phyloP scores from a whole-genome alignment of 2,113 vertebrate species.

The Catagonus wagneri region DNA sequence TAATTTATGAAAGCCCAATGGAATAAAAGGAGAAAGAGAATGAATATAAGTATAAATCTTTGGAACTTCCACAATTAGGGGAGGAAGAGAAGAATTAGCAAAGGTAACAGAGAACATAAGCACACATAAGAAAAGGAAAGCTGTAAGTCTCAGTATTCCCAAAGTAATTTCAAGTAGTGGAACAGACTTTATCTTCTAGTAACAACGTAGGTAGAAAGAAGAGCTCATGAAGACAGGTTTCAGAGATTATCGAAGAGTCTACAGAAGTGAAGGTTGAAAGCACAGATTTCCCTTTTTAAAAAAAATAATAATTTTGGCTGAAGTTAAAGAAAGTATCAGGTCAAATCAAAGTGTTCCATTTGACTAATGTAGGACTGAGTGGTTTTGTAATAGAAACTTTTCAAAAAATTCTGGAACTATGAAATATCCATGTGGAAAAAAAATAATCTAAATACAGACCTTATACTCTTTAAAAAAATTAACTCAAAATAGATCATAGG shows the following conservation, averaged over 20 bases:
- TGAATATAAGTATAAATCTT: background rate
- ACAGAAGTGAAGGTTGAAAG: background rate
- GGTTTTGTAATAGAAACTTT: background rate
- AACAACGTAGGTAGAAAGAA: background rate
- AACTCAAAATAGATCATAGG: background rate
- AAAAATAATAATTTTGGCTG: background rate
- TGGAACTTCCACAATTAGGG: background rate
- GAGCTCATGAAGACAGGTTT: background rate
- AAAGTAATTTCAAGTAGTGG: background rate
- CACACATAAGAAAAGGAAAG: background rate
- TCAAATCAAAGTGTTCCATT: background rate
- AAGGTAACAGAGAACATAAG: background rate
- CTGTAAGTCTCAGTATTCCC: background rate
- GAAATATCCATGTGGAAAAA: background rate
- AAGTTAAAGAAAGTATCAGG: background rate
- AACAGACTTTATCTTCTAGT: background rate
- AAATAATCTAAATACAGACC: background rate
- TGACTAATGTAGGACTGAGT: background rate
- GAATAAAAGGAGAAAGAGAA: background rate
- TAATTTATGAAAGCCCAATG: background rate
- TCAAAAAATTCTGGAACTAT: background rate
- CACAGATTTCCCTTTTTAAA: background rate
- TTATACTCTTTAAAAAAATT: background rate
- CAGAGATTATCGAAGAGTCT: background rate
- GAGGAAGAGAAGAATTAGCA: background rate